Percentiles rank a stretch among this genome's conserved stretches.
phyloP scores from a whole-genome alignment of 2,888 invertebrate species.

The Sycophila texana region DNA sequence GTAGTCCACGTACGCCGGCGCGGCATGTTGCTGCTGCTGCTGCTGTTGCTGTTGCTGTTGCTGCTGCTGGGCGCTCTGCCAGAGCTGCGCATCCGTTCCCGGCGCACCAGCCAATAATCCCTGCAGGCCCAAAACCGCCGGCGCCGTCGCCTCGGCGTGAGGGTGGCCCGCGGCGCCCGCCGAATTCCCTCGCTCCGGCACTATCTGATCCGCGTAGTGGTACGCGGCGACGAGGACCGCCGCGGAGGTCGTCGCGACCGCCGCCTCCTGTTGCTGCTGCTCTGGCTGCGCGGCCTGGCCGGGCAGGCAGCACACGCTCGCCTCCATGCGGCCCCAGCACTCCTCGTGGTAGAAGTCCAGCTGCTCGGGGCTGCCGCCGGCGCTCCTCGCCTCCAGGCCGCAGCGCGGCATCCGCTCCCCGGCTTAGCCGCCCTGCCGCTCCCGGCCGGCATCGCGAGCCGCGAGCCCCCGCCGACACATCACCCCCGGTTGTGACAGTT shows the following conservation, averaged over 20 bases:
- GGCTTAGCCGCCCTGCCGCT: no score
- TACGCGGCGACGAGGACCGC: slow-evolving; percentile 23
- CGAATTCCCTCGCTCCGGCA: slow-evolving; percentile 71
- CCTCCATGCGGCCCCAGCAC: slow-evolving; percentile 70
- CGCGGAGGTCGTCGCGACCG: slow-evolving; percentile 58
- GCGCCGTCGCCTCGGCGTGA: not conserved
- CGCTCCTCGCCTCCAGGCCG: not conserved
- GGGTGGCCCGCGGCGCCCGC: slow-evolving; percentile 62
- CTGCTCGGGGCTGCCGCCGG: not conserved
- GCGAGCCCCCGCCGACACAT: not conserved
- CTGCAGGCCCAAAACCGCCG: not conserved
- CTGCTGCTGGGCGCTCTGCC: slow-evolving; percentile 68
- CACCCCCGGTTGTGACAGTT: not conserved
- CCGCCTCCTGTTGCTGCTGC: slow-evolving; percentile 63
- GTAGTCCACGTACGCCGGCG: slow-evolving; percentile 71
- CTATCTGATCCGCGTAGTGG: slow-evolving; percentile 74
- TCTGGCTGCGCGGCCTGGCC: slow-evolving; percentile 66
- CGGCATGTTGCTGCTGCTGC: slow-evolving; percentile 57
- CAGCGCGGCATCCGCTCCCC: not conserved
- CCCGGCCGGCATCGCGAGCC: no score
- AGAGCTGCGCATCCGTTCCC: slow-evolving; percentile 49
- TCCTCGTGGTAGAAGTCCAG: slow-evolving; percentile 32
- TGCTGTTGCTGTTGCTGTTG: slow-evolving; percentile 55
- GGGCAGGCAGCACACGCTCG: slow-evolving; percentile 74
- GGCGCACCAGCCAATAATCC: slow-evolving; percentile 1